A percentile compares a stretch with the other conserved stretches of the same genome.
These are phyloP conservation scores for Drosophila borborema DNA, from an alignment of 2,888 invertebrate genomes.

Conservation along the genomic window DNA sequence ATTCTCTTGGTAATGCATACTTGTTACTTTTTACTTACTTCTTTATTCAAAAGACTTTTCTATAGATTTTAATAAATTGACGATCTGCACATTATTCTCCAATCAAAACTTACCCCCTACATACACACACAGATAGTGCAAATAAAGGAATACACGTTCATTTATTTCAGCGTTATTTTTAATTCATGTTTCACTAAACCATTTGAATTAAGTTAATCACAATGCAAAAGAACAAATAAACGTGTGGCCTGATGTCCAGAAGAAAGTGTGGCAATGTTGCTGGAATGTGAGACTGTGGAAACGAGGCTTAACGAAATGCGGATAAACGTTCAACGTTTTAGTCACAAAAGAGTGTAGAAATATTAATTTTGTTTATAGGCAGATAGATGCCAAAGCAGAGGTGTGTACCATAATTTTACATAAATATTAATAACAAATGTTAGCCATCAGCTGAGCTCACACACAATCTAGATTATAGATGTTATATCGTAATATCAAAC, in stretches of 20 bases:
- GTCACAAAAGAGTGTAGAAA: neutral
- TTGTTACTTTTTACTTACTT: no score
- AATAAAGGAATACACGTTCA: neutral
- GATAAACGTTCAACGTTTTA: neutral
- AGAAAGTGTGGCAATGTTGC: conserved; percentile 2
- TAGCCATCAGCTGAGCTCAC: neutral
- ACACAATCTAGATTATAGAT: conserved; percentile 4
- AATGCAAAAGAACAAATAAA: conserved; percentile 57
- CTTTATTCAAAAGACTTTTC: no score
- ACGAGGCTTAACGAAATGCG: conserved; percentile 27
- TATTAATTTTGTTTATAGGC: neutral
- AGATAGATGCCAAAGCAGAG: neutral
- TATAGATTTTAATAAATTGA: neutral
- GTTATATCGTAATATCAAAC: conserved; percentile 19
- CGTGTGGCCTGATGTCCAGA: conserved; percentile 23
- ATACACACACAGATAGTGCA: neutral
- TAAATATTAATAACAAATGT: neutral
- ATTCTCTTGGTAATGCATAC: no score
- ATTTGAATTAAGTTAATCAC: conserved; percentile 52
- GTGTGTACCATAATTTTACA: neutral
- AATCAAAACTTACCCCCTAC: neutral
- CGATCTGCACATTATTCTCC: neutral
- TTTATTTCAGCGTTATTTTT: neutral
- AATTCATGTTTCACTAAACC: conserved; percentile 41
- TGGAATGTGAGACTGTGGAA: conserved; percentile 34